Base-by-base conservation (phyloP, 2,888 invertebrate species). In the Standfussiana lucernea region DNA sequence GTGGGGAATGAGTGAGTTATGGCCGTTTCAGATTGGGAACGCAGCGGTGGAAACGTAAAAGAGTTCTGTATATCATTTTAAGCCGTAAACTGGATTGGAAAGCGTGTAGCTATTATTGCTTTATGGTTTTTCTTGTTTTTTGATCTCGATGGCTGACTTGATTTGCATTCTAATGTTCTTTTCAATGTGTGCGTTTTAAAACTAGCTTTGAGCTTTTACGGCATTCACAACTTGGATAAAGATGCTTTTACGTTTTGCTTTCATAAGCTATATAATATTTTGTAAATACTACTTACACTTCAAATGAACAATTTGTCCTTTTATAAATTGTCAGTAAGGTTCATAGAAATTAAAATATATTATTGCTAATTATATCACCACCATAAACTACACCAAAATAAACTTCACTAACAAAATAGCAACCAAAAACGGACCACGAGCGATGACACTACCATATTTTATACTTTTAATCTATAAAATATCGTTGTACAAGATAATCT, bases 1-100 rank as follows among this genome's bases (percentile, higher is more conserved):
- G 90, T 86, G 87, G 90, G 87, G 89, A 89, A 89, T 89, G 92
- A 91, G 89, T 91, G 90, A 91, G 90, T 91, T 91, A 89, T 87
- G 87, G 85, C 80, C 82, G 77, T 79, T 88, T 83, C 83, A 86
- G 88, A 83, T 87, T 81, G 83, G 89, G 70, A 82, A 86, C 80
- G 77, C 79, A 75, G 67, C 67, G 74, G 64, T 72, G 78, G 86
- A 72, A 81, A 88, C 80, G 75, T 75, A 86, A 87, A 81, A 80
- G 81, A 79, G 77, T 78, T 81, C 77, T 59, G 80, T 86, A 80
- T 82, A 86, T 88, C 79, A 85, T 83, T 88, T 87, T 86, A 84
- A 81, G 75, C 72, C 81, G 74, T 72, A 84, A 81, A 84, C 77
- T 81, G 66, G 73, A 83, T 88, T 83, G 77, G 68, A 62, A 71